phyloP scores from a whole-genome alignment of 1,140 invertebrate genomes.

The Heliconius eleuchia region DNA sequence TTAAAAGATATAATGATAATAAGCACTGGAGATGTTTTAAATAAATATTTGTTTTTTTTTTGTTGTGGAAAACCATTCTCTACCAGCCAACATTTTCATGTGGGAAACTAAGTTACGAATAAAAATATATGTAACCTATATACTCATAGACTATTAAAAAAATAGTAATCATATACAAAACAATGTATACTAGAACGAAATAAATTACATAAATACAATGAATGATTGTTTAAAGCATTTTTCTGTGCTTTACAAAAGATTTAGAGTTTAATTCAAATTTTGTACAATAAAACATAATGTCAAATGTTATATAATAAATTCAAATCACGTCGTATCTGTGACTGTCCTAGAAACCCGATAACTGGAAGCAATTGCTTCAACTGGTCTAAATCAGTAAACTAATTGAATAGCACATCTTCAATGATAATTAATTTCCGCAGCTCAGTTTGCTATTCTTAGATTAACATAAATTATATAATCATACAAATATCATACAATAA shows the following conservation, averaged over 20 bases:
- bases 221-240: no score
- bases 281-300: not conserved
- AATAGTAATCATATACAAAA: no score
- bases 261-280: not conserved
- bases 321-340: not conserved
- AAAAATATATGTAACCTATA: no score
- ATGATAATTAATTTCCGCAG: not conserved
- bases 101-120: no score
- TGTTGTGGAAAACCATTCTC: no score
- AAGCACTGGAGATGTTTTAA: not conserved
- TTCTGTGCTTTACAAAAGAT: no score
- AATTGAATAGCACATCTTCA: conserved; percentile 20
- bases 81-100: no score
- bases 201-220: no score
- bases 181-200: no score
- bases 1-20: not conserved
- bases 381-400: conserved; percentile 41
- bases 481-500: not conserved
- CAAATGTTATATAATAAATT: not conserved
- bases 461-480: not conserved
- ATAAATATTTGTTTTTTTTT: no score
- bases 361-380: conserved; percentile 37
- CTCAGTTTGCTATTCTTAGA: not conserved
- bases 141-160: no score
- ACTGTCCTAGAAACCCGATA: conserved; percentile 4